phyloP scores from a whole-genome alignment of 2,888 invertebrate genomes.

The Ectemnius cavifrons region DNA sequence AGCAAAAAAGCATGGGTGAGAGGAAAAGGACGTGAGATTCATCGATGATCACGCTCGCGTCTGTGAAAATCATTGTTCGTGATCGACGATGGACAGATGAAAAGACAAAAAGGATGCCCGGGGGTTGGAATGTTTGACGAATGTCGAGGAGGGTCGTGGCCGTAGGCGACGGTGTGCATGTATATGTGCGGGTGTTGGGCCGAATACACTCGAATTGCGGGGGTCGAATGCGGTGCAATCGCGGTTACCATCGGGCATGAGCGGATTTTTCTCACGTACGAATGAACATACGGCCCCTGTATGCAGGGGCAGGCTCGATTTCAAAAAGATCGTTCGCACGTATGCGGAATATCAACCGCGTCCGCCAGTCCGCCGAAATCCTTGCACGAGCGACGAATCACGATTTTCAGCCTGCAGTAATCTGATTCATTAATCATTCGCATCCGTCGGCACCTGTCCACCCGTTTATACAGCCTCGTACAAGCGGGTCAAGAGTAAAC shows the following conservation, averaged over 20 bases:
- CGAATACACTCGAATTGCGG: conserved; percentile 28
- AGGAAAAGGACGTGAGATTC: conserved; percentile 25
- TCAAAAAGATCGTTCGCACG: conserved; percentile 28
- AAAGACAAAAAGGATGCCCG: conserved; percentile 20
- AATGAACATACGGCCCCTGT: conserved; percentile 17
- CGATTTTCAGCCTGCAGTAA: conserved; percentile 1
- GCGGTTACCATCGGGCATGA: conserved; percentile 10
- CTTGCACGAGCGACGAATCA: neutral
- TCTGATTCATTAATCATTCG: conserved; percentile 2
- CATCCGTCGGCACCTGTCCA: neutral
- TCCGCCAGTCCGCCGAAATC: neutral
- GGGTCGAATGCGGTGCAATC: conserved; percentile 19
- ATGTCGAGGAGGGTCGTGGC: conserved; percentile 34
- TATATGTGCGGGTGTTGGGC: no score
- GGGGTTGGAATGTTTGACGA: conserved; percentile 33
- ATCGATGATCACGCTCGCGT: conserved; percentile 32
- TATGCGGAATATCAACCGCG: conserved; percentile 9
- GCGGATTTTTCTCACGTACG: conserved; percentile 38
- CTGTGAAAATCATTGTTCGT: conserved; percentile 24
- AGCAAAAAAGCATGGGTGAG: no score
- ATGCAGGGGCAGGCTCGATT: conserved; percentile 6
- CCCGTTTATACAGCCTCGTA: no score
- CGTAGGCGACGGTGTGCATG: neutral
- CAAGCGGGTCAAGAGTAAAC: no score
- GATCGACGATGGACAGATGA: conserved; percentile 33